phyloP scores from a whole-genome alignment of 2,888 invertebrate species.

The Chaetoderma sp. region DNA sequence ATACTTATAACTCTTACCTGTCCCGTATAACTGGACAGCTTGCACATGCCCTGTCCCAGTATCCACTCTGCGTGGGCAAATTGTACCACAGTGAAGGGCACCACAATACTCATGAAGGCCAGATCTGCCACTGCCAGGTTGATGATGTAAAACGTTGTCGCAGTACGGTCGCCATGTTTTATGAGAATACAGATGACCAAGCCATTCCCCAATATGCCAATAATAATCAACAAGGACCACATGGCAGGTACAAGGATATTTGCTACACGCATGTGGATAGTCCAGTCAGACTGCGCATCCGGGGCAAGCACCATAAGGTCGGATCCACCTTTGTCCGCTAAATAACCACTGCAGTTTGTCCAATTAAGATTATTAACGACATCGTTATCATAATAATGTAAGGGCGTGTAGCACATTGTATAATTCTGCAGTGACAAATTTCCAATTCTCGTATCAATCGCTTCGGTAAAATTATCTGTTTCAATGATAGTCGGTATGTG shows the following conservation, averaged over 20 bases:
- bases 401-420: too few relatives aligned
- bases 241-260: conserved; percentile 46
- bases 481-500: too few relatives aligned
- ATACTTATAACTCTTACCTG: conserved; percentile 51
- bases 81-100: conserved; percentile 55
- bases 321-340: too few relatives aligned
- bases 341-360: too few relatives aligned
- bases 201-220: conserved; percentile 56
- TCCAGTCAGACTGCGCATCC: too few relatives aligned
- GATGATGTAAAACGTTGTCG: conserved; percentile 61
- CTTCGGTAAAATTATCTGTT: too few relatives aligned
- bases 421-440: too few relatives aligned
- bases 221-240: conserved; percentile 50
- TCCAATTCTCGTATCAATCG: too few relatives aligned
- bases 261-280: too few relatives aligned
- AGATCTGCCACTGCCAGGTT: conserved; percentile 63
- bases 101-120: conserved; percentile 56
- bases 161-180: conserved; percentile 54
- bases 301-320: too few relatives aligned
- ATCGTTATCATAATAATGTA: too few relatives aligned
- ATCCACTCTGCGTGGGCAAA: conserved; percentile 52
- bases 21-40: conserved; percentile 56
- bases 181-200: conserved; percentile 59
- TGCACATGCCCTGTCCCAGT: conserved; percentile 58
- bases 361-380: too few relatives aligned